Evolutionary conservation across 1,140 invertebrate species (phyloP), one percentile per base, ranked within the genome.

Genomic region (Achroia grisella): DNA sequence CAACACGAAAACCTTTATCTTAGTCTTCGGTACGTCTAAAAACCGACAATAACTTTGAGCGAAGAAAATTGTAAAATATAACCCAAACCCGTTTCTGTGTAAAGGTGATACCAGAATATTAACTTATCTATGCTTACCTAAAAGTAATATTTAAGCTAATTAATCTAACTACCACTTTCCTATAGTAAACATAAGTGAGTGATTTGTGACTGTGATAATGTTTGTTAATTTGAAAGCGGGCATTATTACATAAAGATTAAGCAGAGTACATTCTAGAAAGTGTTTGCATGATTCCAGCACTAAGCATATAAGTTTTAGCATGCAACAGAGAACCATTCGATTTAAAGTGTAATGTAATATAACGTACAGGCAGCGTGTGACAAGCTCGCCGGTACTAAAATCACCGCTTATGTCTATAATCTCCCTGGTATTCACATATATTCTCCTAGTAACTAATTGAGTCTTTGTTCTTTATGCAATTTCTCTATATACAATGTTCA

Each of bases 351-450:
- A 62, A 79, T 66, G 74, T 73, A 80, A 49, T 50, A 52, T 31
- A 65, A 85, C 80, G 77, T 85, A 85, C 81, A 79, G 61, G 62
- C 69, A 71, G 44, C 69, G 67, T 63, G 71, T 67, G 71, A 73
- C 55, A 77, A 74, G 68, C 67, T 66, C 68, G 75, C 78, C 64
- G 78, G 75, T 79, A 67, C 59, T 72, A 77, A 81, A 80, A 79
- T 78, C 81, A 83, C 78, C 75, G 78, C 81, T 82, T 71, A 73
- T 69, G 50, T 74, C 53, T 76, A 72, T 85, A 85, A 82, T 85
- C 81, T 85, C 81, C 79, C 81, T 82, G 81, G 81, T 82, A 80
- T 74, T 75, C 65, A 59, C 62, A 61, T 72, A 71, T 71, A 53
- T 69, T 80, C 67, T 64, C 59, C 65, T 78, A 78, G 52, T 66